Evolutionary conservation across 2,888 invertebrate genomes (phyloP).

Genomic region (Drosophila meridionalis): DNA sequence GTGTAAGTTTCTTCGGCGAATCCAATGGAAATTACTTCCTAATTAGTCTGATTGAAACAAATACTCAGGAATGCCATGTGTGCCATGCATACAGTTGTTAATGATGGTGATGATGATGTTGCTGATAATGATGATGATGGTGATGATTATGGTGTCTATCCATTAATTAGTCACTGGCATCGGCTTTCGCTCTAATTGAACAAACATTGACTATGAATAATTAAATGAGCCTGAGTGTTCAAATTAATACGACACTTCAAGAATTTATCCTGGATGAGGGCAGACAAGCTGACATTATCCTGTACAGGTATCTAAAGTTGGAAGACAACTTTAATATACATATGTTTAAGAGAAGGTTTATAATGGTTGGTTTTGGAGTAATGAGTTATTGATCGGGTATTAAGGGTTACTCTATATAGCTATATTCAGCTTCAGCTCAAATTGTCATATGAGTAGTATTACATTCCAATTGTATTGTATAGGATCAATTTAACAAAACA

Average conservation of each 20-base stretch:
- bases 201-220: slow-evolving; percentile 62
- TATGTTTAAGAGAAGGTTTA: neutral
- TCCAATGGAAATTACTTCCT: slow-evolving; percentile 60
- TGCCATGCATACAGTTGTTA: slow-evolving; percentile 24
- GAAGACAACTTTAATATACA: neutral
- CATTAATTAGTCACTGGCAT: slow-evolving; percentile 61
- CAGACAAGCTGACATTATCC: slow-evolving; percentile 16
- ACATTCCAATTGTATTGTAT: too few relatives aligned
- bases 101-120: slow-evolving; percentile 19
- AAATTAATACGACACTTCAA: slow-evolving; percentile 58
- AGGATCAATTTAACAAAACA: too few relatives aligned
- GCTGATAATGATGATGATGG: neutral
- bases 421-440: neutral
- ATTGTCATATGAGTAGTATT: too few relatives aligned
- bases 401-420: neutral
- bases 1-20: neutral
- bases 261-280: slow-evolving; percentile 2
- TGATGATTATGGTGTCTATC: slow-evolving; percentile 16
- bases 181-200: slow-evolving; percentile 59
- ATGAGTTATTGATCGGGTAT: neutral
- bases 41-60: slow-evolving; percentile 68
- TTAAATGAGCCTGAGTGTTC: slow-evolving; percentile 41
- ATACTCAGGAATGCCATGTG: slow-evolving; percentile 41
- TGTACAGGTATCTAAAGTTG: slow-evolving; percentile 8
- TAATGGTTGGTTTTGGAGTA: neutral